Percentiles rank a stretch among this genome's conserved stretches.
These are phyloP conservation scores for Julus scanicus DNA, from an alignment of 2,888 invertebrate genomes.

Conservation along the genomic window DNA sequence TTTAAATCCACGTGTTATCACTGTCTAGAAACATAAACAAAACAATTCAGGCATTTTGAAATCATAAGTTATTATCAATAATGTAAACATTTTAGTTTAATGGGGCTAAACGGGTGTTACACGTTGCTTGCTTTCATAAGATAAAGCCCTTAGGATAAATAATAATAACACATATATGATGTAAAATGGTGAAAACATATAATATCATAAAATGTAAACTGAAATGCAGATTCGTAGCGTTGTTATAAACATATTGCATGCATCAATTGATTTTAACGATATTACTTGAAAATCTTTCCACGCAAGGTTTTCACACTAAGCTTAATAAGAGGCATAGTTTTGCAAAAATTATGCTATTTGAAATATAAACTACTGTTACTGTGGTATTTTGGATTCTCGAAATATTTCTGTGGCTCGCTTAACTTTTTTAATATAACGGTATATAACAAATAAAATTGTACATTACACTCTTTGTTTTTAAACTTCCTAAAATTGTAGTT, in stretches of 20 bases:
- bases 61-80: constrained; percentile 24
- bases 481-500: too few species aligned
- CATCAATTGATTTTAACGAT: not conserved
- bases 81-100: not conserved
- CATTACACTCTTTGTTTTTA: too few species aligned
- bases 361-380: too few species aligned
- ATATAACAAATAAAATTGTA: too few species aligned
- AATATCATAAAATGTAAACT: not conserved
- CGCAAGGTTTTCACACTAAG: too few species aligned
- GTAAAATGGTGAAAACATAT: not conserved
- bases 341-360: too few species aligned
- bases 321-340: too few species aligned
- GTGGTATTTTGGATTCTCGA: too few species aligned
- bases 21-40: constrained; percentile 17
- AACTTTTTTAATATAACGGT: too few species aligned
- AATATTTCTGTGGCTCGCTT: too few species aligned
- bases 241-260: not conserved
- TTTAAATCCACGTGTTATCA: not conserved
- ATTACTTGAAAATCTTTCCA: not conserved
- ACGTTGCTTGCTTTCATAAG: not conserved
- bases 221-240: not conserved
- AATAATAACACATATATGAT: not conserved
- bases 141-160: not conserved
- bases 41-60: not conserved
- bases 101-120: not conserved